Evolutionary conservation across 2,113 vertebrate species (phyloP).

Genomic region (Pongo abelii): DNA sequence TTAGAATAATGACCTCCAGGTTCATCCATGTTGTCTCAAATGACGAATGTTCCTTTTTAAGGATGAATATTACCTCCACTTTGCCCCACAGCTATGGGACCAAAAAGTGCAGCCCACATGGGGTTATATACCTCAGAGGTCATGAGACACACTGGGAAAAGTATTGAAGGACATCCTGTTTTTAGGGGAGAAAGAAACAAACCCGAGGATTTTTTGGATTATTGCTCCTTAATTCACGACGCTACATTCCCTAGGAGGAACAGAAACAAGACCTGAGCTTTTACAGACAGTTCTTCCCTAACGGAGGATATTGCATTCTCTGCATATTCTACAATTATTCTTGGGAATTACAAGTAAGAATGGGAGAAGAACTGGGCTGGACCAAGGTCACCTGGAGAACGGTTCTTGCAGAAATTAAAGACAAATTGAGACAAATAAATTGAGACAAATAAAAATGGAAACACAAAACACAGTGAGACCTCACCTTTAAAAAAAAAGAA

Average conservation of each 20-base stretch:
- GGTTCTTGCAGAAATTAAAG: neutral
- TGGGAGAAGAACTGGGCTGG: neutral
- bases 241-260: neutral
- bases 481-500: no score
- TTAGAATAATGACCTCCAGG: neutral
- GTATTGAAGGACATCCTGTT: neutral
- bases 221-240: neutral
- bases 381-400: neutral
- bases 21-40: neutral
- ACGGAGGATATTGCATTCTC: neutral
- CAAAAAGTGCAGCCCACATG: neutral
- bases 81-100: neutral
- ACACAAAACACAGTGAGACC: neutral
- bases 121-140: no score
- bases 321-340: neutral
- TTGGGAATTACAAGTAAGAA: neutral
- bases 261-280: neutral
- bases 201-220: neutral
- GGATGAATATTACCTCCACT: neutral
- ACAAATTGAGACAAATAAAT: neutral
- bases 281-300: neutral
- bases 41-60: neutral
- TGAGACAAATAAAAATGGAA: neutral
- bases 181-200: neutral
- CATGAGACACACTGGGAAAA: neutral